Base-by-base conservation (phyloP, 2,888 invertebrate genomes). In the Spilosoma lubricipeda region DNA sequence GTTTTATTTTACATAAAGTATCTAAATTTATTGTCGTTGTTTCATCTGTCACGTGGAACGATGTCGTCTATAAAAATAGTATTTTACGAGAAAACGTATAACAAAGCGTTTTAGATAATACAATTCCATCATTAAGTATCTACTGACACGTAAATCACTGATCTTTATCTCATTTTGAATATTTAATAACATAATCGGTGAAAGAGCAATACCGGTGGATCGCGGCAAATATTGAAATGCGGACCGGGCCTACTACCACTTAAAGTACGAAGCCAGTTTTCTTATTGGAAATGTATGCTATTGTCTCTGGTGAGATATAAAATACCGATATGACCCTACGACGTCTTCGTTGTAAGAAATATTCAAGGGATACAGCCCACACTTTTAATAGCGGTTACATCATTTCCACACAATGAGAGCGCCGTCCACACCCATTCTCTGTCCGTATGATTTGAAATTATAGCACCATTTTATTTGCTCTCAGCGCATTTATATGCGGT, bases 381-480 rank as follows among this genome's bases (percentile, higher is more conserved):
- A 95, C 95, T 95, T 95, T 95, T 95, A 95, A 95, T 95, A 95
- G 95, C 91, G 94, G 95, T 95, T 95, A 95, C 95, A 95, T 95
- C 94, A 95, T 95, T 95, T 95, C 95, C 95, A 95, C 95, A 95
- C 95, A 95, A 95, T 95, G 95, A 95, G 94, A 94, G 91, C 93
- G 93, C 93, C 94, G 94, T 95, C 95, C 95, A 95, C 95, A 95
- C 95, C 95, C 95, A 95, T 95, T 95, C 95, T 95, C 95, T 95
- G 95, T 95, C 95, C 95, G 93, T 95, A 95, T 95, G 95, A 95
- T 95, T 95, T 95, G 95, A 95, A 95, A 95, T 95, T 95, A 95
- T 95, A 95, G 95, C 95, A 95, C 95, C 94, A 92, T 95, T 95
- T 95, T 95, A 95, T 95, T 95, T 95, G 95, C 94, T 95, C 95